Evolutionary conservation across 2,888 invertebrate species (phyloP), one percentile per base, ranked within the genome.

Genomic region (Masnerella sp.): DNA sequence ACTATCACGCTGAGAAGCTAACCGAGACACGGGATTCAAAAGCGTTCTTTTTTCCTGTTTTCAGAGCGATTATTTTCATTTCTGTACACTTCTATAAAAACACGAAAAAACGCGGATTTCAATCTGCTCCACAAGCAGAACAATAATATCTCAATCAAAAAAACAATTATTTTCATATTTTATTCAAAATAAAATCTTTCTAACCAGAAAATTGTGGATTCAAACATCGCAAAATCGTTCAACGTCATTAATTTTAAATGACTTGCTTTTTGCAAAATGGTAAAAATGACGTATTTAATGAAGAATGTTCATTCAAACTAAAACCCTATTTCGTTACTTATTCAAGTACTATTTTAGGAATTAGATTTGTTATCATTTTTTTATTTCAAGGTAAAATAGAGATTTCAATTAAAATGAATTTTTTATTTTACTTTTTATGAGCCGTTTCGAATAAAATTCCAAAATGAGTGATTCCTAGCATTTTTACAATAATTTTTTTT

Each of bases 1-100:
- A 59, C 52, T 47, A 65, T 43, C 51, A 72, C 65, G 61, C 38
- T 65, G 62, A 54, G 65, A 72, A 72, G 52, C 30, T 65, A 59
- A 65, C 65, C 47, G 65, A 72, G 62, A 58, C 64, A 43, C 49
- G 58, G 40, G 58, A 70, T 58, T 59, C 43, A 58, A 34, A 51
- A 47, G 18, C 34, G 43, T 42, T 45, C 49, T 67, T 56, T 20
- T n/a, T 36, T 20, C 9, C 32, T 67, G 22, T 20, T 34, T 61
- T 40, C 40, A 11, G 25, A 14, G 15, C 32, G 43, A 32, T 56
- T 18, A 40, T 17, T 40, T 54, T 54, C 42, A 36, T 36, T 52
- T 34, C 25, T 15, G 30, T 30, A 28, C 9, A 42, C 42, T 15
- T 25, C 0, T 42, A 43, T 15, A 30, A 47, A 47, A n/a, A 47